Evolutionary conservation across 2,888 invertebrate species (phyloP).

Genomic region (Gari tellinella): DNA sequence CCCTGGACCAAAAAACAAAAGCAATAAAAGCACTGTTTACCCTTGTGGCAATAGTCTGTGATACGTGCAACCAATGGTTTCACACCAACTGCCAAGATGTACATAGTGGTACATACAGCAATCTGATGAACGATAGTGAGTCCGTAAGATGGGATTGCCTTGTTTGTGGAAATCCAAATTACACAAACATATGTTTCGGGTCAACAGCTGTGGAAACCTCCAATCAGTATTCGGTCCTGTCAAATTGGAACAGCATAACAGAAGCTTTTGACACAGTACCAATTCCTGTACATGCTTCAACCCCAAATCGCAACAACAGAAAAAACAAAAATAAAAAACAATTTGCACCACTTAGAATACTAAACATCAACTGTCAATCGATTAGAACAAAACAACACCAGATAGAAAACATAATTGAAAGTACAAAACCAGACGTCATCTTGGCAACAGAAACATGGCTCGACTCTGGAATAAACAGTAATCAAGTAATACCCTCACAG

Average conservation of each 20-base stretch:
- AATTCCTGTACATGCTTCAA: no score
- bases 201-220: no score
- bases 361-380: constrained; percentile 26
- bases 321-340: neutral
- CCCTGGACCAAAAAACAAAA: neutral
- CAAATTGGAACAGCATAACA: no score
- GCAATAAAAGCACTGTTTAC: constrained; percentile 10
- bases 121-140: neutral
- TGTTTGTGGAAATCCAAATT: constrained; percentile 7
- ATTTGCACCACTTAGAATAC: constrained; percentile 7
- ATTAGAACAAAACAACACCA: constrained; percentile 11
- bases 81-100: constrained; percentile 4
- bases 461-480: constrained; percentile 4
- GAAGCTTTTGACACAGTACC: no score
- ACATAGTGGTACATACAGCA: neutral
- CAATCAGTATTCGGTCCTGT: no score
- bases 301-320: no score
- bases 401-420: constrained; percentile 24
- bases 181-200: constrained; percentile 11
- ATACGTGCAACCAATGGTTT: constrained; percentile 3
- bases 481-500: constrained; percentile 3
- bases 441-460: constrained; percentile 17
- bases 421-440: constrained; percentile 19
- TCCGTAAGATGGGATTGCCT: neutral
- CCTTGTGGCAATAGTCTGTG: constrained; percentile 6